Percentiles rank a stretch among this genome's conserved stretches.
Conservation (phyloP, 2,113 vertebrate genomes). For the Leucosticte australis region DNA sequence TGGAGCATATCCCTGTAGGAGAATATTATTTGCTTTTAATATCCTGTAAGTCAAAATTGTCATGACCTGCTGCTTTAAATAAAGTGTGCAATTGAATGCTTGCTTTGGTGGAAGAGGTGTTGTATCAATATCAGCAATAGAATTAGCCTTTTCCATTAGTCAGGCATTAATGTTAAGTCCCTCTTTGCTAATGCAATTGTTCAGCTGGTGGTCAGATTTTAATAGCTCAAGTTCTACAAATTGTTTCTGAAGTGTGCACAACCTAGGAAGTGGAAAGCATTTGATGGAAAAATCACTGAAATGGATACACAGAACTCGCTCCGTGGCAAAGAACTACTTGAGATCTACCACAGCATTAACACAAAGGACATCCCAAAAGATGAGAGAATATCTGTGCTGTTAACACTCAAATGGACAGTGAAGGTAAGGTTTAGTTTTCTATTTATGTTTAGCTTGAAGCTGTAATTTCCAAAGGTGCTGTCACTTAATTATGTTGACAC, state of each 20-base stretch:
- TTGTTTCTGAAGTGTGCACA: conserved; percentile 81
- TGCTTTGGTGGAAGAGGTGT: background rate
- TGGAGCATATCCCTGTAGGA: background rate
- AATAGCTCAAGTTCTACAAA: background rate
- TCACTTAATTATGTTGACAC: background rate
- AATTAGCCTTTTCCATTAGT: background rate
- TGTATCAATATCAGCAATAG: background rate
- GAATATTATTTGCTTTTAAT: conserved; percentile 21
- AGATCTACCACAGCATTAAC: conserved; percentile 80
- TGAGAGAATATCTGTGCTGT: conserved; percentile 77
- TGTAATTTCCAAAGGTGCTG: background rate
- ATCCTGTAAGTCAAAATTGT: background rate
- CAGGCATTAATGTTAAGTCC: background rate
- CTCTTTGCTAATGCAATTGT: background rate
- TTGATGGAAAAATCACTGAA: conserved; percentile 76
- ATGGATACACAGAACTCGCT: conserved; percentile 85
- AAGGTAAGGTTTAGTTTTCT: conserved; percentile 74
- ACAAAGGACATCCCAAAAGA: conserved; percentile 67
- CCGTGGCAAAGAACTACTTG: conserved; percentile 82
- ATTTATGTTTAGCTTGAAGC: background rate
- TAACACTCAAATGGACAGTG: conserved; percentile 82
- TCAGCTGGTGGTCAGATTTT: background rate
- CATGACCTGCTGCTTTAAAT: background rate
- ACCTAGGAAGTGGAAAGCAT: conserved; percentile 79
- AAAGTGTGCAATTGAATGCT: background rate